These are phyloP conservation scores for Allacma fusca DNA, from an alignment of 2,888 invertebrate genomes.

Conservation along the genomic window DNA sequence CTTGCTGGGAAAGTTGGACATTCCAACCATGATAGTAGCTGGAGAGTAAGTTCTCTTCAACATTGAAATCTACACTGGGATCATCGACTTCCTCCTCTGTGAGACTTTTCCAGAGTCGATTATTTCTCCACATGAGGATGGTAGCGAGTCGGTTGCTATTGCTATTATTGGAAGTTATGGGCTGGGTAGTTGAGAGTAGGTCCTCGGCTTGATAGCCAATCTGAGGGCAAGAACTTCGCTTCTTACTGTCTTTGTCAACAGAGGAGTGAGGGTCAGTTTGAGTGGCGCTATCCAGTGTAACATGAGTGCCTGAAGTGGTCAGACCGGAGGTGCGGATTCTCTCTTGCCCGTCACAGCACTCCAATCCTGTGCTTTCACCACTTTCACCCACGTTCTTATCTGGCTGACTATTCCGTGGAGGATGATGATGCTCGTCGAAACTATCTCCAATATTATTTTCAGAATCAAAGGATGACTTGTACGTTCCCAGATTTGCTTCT, in stretches of 20 bases:
- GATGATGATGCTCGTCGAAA: conserved; percentile 12
- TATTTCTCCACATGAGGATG: conserved; percentile 60
- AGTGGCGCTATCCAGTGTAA: conserved; percentile 55
- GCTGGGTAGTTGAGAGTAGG: conserved; percentile 20
- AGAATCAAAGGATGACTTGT: conserved; percentile 30
- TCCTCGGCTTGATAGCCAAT: conserved; percentile 31
- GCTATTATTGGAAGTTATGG: conserved; percentile 37
- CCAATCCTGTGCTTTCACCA: not conserved
- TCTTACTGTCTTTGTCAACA: conserved; percentile 20
- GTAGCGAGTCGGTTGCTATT: conserved; percentile 58
- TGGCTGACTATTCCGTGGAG: not conserved
- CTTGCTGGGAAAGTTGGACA: conserved; percentile 53
- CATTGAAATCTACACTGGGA: conserved; percentile 50
- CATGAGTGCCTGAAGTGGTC: conserved; percentile 10
- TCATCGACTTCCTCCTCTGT: conserved; percentile 61
- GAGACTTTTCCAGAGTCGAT: conserved; percentile 61
- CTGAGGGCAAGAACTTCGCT: conserved; percentile 36
- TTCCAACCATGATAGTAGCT: conserved; percentile 51
- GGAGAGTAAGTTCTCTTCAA: conserved; percentile 11
- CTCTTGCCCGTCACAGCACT: not conserved
- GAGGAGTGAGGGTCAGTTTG: conserved; percentile 53
- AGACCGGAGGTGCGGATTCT: not conserved
- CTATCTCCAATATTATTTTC: conserved; percentile 17
- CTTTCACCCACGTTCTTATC: not conserved
- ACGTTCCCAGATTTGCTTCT: conserved; percentile 11